Evolutionary conservation across 2,888 invertebrate genomes (phyloP), one percentile per base, ranked within the genome.

Genomic region (Proisotoma minuta): DNA sequence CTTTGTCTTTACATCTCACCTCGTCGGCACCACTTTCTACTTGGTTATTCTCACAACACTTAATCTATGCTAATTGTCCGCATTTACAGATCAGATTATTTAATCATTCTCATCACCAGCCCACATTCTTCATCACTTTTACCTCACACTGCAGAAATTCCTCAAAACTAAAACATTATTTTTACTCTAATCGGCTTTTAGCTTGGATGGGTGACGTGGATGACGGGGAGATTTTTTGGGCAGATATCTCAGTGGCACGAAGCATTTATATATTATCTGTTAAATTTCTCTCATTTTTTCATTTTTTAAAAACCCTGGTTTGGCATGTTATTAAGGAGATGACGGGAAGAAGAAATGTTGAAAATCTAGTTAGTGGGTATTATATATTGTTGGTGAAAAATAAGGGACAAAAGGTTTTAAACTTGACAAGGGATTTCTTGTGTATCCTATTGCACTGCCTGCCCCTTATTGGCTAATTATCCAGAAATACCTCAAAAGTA

Each of bases 1-100:
- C 39, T n/a, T 49, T 56, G 48, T 34, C 47, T 49, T 28, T 2
- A 22, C 47, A 20, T 57, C 39, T 26, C 52, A 20, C 52, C 43
- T 52, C 43, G 20, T 29, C n/a, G n/a, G n/a, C n/a, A n/a, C n/a
- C n/a, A n/a, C n/a, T n/a, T n/a, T n/a, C 28, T 18, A 22, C 24
- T 29, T 48, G 27, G 26, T n/a, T 18, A 20, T 40, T 48, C 27
- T 47, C 18, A 43, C n/a, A n/a, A n/a, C 27, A 34, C 34, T 47
- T 34, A 47, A 43, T 29, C 29, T 48, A 53, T 26, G 22, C 43
- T 53, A 50, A 43, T 40, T 47, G 20, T 48, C 20, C 4, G 52
- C 53, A 26, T 40, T 56, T 20, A 20, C 39, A 28, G 43, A n/a
- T 43, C 43, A 43, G 10, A 43, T 43, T 43, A n/a, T 43, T 43